Evolutionary conservation across 2,888 invertebrate species (phyloP), one percentile per base, ranked within the genome.

Genomic region (Heliconius aoede): DNA sequence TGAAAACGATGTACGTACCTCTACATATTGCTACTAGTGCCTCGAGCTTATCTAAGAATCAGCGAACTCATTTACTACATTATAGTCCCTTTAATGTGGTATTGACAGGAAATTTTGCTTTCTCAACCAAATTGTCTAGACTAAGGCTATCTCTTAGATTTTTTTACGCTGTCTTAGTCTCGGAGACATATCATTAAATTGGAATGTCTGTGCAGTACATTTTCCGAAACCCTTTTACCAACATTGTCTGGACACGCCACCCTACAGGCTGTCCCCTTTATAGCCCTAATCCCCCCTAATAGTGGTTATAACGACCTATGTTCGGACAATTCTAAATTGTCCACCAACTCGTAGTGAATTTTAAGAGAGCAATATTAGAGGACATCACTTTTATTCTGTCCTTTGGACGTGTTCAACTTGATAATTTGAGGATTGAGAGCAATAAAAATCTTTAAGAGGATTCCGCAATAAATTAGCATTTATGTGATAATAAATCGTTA

Each of bases 261-360:
- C 78, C 78, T 78, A 36, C 68, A 73, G 69, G 69, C 64, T 68
- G 76, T 72, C 40, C 72, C 74, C 76, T 78, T 78, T 78, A 80
- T 78, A 26, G 75, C 78, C 72, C 72, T 80, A 78, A 79, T 78
- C 78, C 78, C 75, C 76, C 76, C 60, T 78, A 73, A 81, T 81
- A 80, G 80, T 79, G 80, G 78, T 78, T 80, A 75, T 80, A 76
- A 78, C 80, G 80, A 78, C 76, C 76, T 61, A 81, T 78, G 77
- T 78, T 77, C 79, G 79, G 76, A 79, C 80, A 79, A 74, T 78
- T 76, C 76, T 60, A 71, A 80, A 81, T 78, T 77, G 77, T 73
- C 74, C 68, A 73, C 76, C 77, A 79, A 71, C 76, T 73, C 68
- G 77, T 79, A 74, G 79, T 81, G 80, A 81, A 82, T 80, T 81